Percentiles rank a stretch among this genome's conserved stretches.
phyloP scores from a whole-genome alignment of 2,113 vertebrate genomes.

The Chaenocephalus aceratus region DNA sequence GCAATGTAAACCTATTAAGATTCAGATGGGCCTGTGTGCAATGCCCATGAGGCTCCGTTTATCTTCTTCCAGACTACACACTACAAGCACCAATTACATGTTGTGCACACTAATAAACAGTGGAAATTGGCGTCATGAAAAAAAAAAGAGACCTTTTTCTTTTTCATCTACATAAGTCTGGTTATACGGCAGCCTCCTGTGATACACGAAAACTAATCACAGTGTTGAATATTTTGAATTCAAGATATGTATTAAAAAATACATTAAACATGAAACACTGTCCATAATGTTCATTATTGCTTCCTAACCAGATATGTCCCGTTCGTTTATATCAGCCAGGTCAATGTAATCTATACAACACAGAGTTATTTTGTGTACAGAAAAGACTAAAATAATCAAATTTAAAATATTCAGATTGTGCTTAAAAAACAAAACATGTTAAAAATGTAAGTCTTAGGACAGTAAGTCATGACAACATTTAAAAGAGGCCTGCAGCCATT shows the following conservation, averaged over 20 bases:
- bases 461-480: not conserved
- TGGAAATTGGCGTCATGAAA: constrained; percentile 9
- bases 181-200: not conserved
- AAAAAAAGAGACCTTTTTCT: constrained; percentile 12
- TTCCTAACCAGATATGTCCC: not conserved
- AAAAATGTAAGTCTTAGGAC: not conserved
- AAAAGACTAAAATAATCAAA: not conserved
- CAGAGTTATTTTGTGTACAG: not conserved
- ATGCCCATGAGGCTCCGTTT: constrained; percentile 8
- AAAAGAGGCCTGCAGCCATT: not conserved
- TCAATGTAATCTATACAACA: not conserved
- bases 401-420: not conserved
- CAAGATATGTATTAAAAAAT: not conserved
- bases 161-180: not conserved
- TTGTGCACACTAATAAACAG: not conserved
- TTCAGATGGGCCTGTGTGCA: constrained; percentile 9
- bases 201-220: not conserved
- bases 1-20: constrained; percentile 43
- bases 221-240: not conserved
- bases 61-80: constrained; percentile 23
- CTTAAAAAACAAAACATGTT: not conserved
- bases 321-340: not conserved
- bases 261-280: not conserved
- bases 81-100: constrained; percentile 9
- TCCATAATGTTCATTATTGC: not conserved